Base-by-base conservation (phyloP, 2,888 invertebrate species). In the Lithophane ornitopus region DNA sequence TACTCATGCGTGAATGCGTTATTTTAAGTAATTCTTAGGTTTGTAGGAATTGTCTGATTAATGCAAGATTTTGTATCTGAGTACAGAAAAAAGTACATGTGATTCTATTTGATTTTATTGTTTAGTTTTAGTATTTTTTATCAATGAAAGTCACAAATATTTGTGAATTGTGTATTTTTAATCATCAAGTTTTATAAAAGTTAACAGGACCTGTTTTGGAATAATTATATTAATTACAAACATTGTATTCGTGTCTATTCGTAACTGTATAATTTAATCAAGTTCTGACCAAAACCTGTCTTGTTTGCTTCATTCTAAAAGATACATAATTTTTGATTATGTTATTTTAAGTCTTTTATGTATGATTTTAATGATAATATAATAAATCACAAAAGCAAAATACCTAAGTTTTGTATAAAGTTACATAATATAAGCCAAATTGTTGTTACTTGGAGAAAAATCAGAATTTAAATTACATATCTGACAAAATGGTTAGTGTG, bases 401-500 rank as follows among this genome's bases (percentile, higher is more conserved):
- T 92, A 89, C 91, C 89, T 93, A 92, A 91, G 91, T 94, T 94
- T 92, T 92, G 88, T 88, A 91, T 91, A 92, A 92, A 92, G 91
- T 93, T 93, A 93, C 92, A 91, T 94, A 92, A 91, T 93, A 86
- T 93, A 94, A 94, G 94, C 94, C 95, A 96, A 96, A 95, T 95
- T 94, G 92, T 95, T 94, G 92, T 95, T 95, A 96, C 95, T 93
- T 93, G 95, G 96, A 95, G 94, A 95, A 96, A 94, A 95, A 95
- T 95, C 95, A 93, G 96, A 96, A 96, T 96, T 96, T 96, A 96
- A 95, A 96, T 95, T 91, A 96, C 96, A 96, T 96, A 96, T 96
- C 96, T 96, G 95, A 95, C 95, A 96, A 96, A 95, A 96, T 96
- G 96, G 96, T 96, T 96, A 96, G 96, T 96, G 96, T 96, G 95